Conservation (phyloP, 2,797 vertebrate genomes). For the Numenius phaeopus region DNA sequence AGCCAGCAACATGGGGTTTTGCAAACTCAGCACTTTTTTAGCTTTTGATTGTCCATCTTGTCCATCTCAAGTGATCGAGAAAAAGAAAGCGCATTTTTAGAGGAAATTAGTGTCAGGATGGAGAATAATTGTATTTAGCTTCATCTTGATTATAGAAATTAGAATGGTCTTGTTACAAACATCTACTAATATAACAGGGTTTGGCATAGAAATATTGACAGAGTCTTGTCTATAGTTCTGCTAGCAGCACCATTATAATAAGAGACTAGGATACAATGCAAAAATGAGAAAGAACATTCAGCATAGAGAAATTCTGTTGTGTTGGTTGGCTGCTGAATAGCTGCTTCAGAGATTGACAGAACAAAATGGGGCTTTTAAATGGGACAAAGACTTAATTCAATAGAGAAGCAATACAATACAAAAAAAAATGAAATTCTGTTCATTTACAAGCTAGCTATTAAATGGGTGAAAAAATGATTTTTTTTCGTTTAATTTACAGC, state of each 20-base stretch:
- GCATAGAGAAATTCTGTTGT: constrained; percentile 38
- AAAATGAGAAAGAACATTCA: constrained; percentile 47
- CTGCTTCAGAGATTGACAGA: constrained; percentile 66
- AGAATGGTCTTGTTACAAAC: constrained; percentile 61
- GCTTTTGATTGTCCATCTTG: background rate
- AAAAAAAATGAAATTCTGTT: constrained; percentile 69
- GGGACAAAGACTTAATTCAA: constrained; percentile 74
- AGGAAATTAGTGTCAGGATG: constrained; percentile 19
- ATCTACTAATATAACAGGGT: constrained; percentile 53
- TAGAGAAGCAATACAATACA: constrained; percentile 67
- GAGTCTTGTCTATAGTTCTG: constrained; percentile 35
- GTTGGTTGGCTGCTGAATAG: constrained; percentile 57
- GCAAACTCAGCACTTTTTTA: background rate
- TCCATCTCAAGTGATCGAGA: background rate
- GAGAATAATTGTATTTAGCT: constrained; percentile 44
- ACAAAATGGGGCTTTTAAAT: constrained; percentile 70
- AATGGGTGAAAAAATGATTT: constrained; percentile 54
- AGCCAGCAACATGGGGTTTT: background rate
- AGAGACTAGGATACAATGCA: constrained; percentile 35
- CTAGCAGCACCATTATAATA: constrained; percentile 31
- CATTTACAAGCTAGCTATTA: constrained; percentile 61
- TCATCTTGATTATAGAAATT: constrained; percentile 63
- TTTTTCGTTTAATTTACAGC: constrained; percentile 48
- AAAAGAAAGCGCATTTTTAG: constrained; percentile 18
- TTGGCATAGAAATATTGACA: constrained; percentile 56